phyloP scores from a whole-genome alignment of 2,888 invertebrate species.

The Heliconius cydno region DNA sequence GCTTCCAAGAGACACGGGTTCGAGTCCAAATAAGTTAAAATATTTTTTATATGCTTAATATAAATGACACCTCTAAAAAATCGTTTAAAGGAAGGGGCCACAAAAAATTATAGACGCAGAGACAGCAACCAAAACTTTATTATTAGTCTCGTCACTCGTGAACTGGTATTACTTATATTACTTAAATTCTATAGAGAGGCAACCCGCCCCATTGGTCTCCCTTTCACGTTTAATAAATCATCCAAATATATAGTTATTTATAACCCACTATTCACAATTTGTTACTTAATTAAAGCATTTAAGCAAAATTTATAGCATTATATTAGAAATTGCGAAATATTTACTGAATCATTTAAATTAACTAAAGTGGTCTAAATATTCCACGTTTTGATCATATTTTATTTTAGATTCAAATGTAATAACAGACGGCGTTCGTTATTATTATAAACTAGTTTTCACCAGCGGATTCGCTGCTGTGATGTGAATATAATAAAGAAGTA shows the following conservation, averaged over 20 bases:
- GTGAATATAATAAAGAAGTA: too few relatives aligned
- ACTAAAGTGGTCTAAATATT: constrained; percentile 32
- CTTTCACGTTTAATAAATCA: constrained; percentile 13
- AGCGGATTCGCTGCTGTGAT: not conserved
- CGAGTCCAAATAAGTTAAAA: too few relatives aligned
- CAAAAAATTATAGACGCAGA: not conserved
- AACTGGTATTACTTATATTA: not conserved
- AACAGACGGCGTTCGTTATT: not conserved
- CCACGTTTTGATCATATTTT: constrained; percentile 39
- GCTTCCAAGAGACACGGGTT: too few relatives aligned
- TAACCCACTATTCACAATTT: constrained; percentile 24
- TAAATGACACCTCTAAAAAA: too few relatives aligned
- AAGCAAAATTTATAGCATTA: constrained; percentile 15
- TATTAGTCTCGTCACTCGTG: not conserved
- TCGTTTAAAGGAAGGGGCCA: too few relatives aligned
- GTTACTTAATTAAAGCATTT: constrained; percentile 33
- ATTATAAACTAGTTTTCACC: not conserved
- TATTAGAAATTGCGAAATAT: constrained; percentile 17
- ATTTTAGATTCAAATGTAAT: constrained; percentile 32
- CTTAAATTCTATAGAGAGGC: not conserved
- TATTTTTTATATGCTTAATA: too few relatives aligned
- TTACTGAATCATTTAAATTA: constrained; percentile 34
- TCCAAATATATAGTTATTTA: constrained; percentile 8
- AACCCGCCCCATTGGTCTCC: not conserved
- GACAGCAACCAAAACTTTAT: not conserved